These are phyloP conservation scores for Sialis lutaria DNA, from an alignment of 2,888 invertebrate genomes.

Conservation along the genomic window DNA sequence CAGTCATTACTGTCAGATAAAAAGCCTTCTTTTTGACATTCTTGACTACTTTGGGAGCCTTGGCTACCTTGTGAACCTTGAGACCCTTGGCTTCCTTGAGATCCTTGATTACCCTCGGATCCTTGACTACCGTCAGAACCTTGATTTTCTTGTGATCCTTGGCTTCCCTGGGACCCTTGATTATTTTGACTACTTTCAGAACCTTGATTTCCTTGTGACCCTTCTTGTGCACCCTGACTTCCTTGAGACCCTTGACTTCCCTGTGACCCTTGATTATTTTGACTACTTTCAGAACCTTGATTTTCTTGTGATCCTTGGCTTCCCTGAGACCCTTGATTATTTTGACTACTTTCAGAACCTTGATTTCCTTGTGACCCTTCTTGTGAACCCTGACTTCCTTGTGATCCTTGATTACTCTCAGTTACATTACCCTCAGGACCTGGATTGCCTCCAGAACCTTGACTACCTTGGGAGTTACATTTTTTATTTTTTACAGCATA, in stretches of 20 bases:
- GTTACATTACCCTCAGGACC: background rate
- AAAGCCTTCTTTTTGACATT: constrained; percentile 39
- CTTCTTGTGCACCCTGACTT: background rate
- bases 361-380: background rate
- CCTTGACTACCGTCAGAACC: background rate
- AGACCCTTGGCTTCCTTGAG: background rate
- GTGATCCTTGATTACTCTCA: background rate
- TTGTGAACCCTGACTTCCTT: background rate
- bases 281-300: background rate
- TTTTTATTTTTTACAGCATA: constrained; percentile 33
- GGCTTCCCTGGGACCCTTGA: background rate
- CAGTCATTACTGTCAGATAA: constrained; percentile 50
- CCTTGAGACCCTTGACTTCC: background rate
- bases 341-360: background rate
- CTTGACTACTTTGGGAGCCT: background rate
- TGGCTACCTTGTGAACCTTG: constrained; percentile 1
- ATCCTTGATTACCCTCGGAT: background rate
- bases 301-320: background rate
- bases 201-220: background rate
- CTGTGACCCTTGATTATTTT: background rate
- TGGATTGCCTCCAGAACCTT: background rate
- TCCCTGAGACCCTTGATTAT: background rate
- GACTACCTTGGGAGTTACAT: constrained; percentile 5
- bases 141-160: background rate
- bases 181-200: background rate